These are phyloP conservation scores for Anguilla pacifica DNA, from an alignment of 2,797 vertebrate genomes.

Conservation along the genomic window DNA sequence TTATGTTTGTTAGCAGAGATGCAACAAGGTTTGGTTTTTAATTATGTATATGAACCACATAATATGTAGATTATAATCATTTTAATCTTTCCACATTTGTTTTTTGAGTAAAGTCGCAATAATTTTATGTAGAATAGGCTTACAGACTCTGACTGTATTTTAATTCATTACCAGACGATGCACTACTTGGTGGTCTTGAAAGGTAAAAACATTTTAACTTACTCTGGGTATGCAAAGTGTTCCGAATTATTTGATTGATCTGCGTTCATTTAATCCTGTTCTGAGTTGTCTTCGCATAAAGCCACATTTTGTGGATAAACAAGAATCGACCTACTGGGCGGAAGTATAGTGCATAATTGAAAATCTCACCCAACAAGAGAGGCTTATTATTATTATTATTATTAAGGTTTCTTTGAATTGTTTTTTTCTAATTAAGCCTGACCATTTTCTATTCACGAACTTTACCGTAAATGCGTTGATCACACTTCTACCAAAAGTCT, in stretches of 20 bases:
- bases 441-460: neutral
- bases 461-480: neutral
- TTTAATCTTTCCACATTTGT: neutral
- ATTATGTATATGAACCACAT: neutral
- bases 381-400: neutral
- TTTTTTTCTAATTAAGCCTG: neutral
- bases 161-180: neutral
- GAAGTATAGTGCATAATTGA: neutral
- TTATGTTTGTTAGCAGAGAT: neutral
- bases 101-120: neutral
- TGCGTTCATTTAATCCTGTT: neutral
- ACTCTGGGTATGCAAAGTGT: neutral
- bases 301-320: conserved; percentile 13
- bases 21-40: neutral
- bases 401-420: neutral
- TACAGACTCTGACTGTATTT: neutral
- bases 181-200: neutral
- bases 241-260: neutral
- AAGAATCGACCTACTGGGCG: neutral
- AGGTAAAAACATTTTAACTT: neutral
- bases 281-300: conserved; percentile 19
- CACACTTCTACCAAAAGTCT: neutral
- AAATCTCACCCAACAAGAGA: conserved; percentile 1
- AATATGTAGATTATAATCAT: neutral
- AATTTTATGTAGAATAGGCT: neutral